Base-by-base conservation (phyloP, 2,113 vertebrate species). In the Myotis brandtii region DNA sequence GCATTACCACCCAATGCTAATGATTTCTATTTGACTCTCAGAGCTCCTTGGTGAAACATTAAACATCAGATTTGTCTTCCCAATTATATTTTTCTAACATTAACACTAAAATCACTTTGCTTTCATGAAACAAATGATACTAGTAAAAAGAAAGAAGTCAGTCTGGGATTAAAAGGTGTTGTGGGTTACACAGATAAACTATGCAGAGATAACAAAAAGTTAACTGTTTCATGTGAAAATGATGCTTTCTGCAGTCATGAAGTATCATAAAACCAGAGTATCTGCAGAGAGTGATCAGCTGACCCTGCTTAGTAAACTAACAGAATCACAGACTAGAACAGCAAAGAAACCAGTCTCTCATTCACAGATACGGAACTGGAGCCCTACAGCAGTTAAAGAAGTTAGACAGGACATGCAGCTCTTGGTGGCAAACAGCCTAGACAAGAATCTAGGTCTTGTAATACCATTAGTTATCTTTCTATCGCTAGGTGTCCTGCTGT, bases 81-180 rank as follows among this genome's bases (percentile, higher is more conserved):
- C 62, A 93, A 46, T 48, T 83, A 50, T 18, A 93, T 40, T 66
- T 89, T 70, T 27, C 83, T 70, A 32, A 84, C 37, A 43, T 30
- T 83, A 96, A 80, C 52, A 80, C 30, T 66, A 75, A 97, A 83
- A 91, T 83, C 91, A 70, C 18, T 94, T 83, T n/a, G 46, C 43
- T 87, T 93, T 89, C 86, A 94, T 82, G 25, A 94, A 93, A 93
- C 9, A 96, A 91, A 67, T 13, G 11, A 94, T 6, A 43, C 30
- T 70, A 25, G 27, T 11, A n/a, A 79, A 91, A 85, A 94, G 30
- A 37, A 66, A 70, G 23, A 40, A 43, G 30, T 48, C 11, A 32
- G 3, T 46, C 34, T 90, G 14, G 43, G 40, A 75, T 70, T 75
- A 75, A 83, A 91, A 86, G 40, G 43, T 50, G 9, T 1, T 77